Conservation (phyloP, 2,888 invertebrate genomes). For the Epinotia nisella region DNA sequence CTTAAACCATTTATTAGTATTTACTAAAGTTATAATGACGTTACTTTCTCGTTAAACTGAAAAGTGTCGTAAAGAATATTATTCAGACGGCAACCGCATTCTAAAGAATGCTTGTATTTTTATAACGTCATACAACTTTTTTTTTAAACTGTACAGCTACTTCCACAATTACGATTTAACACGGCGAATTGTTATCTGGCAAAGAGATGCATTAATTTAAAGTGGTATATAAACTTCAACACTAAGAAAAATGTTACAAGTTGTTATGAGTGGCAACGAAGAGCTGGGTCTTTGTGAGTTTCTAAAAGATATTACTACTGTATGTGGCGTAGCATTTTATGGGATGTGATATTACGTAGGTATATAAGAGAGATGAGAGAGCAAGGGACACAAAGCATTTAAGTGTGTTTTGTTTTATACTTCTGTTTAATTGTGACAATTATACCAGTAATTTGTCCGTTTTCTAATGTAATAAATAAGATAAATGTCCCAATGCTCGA, state of each 20-base stretch:
- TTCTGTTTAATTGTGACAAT: no score
- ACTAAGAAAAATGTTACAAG: background rate
- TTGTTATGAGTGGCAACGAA: background rate
- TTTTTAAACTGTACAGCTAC: background rate
- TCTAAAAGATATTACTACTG: background rate
- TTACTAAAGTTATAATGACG: no score
- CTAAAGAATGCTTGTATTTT: conserved; percentile 4
- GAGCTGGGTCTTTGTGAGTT: background rate
- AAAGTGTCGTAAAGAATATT: conserved; percentile 15
- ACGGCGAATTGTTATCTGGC: no score
- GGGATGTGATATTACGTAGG: background rate
- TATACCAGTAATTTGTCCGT: no score
- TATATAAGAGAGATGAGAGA: background rate
- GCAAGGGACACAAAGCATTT: no score
- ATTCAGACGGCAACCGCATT: background rate
- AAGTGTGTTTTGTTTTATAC: background rate
- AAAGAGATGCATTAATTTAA: no score
- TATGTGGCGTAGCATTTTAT: background rate
- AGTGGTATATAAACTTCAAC: no score
- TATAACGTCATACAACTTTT: background rate
- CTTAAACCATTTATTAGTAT: no score
- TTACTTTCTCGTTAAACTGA: conserved; percentile 3
- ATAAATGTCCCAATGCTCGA: no score
- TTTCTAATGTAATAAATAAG: no score
- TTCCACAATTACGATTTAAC: background rate